Percentiles rank a stretch among this genome's conserved stretches.
These are phyloP conservation scores for Acleris laterana DNA, from an alignment of 2,888 invertebrate genomes.

Conservation along the genomic window DNA sequence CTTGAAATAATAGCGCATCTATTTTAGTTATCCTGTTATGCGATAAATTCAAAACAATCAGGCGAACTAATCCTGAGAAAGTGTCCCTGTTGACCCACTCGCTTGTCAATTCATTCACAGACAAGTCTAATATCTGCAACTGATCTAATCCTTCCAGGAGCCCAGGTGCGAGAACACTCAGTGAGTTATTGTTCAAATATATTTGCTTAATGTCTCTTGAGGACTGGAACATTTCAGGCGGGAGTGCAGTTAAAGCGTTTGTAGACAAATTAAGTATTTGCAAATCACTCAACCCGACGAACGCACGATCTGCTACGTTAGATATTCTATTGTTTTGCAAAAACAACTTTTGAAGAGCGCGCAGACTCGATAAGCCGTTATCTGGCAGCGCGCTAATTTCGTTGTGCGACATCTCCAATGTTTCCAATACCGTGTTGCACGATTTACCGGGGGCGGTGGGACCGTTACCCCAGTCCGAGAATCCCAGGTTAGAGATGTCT, in stretches of 20 bases:
- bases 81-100: slow-evolving; percentile 91
- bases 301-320: slow-evolving; percentile 89
- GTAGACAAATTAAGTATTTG: slow-evolving; percentile 91
- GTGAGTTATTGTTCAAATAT: slow-evolving; percentile 90
- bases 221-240: slow-evolving; percentile 90
- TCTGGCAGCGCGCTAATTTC: slow-evolving; percentile 89
- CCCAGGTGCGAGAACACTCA: slow-evolving; percentile 90
- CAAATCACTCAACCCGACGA: slow-evolving; percentile 88
- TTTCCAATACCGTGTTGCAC: slow-evolving; percentile 88
- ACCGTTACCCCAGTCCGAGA: slow-evolving; percentile 89
- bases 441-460: slow-evolving; percentile 87
- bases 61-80: slow-evolving; percentile 89
- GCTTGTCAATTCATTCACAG: slow-evolving; percentile 89
- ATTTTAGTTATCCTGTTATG: slow-evolving; percentile 89
- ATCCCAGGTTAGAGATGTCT: slow-evolving; percentile 90
- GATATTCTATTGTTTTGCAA: slow-evolving; percentile 91
- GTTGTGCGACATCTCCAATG: slow-evolving; percentile 89
- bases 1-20: slow-evolving; percentile 89
- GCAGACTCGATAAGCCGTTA: slow-evolving; percentile 88
- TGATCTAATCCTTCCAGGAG: slow-evolving; percentile 89
- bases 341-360: slow-evolving; percentile 87
- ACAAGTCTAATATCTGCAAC: slow-evolving; percentile 89
- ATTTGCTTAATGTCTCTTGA: slow-evolving; percentile 89
- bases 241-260: slow-evolving; percentile 90
- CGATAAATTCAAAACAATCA: slow-evolving; percentile 90